Evolutionary conservation across 2,888 invertebrate species (phyloP).

Genomic region (Malacosoma neustria): DNA sequence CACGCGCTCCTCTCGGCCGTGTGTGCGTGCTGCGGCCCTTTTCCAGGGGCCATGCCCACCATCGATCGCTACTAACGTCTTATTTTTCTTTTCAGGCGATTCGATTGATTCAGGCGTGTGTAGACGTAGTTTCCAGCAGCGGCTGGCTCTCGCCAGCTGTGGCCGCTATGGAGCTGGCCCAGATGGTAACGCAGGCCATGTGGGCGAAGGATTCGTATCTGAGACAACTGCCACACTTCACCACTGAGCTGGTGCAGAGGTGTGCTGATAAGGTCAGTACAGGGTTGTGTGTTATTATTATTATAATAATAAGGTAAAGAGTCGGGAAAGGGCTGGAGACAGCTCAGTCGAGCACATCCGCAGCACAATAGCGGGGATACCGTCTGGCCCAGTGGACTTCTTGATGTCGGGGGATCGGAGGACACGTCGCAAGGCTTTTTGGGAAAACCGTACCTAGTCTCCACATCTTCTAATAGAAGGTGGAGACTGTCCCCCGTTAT

Average conservation of each 20-base stretch:
- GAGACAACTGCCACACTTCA: conserved; percentile 97
- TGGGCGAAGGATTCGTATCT: conserved; percentile 99
- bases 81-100: conserved; percentile 73
- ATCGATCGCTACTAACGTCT: not conserved
- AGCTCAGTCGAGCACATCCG: no score
- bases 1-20: no score
- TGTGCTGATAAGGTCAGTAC: conserved; percentile 87
- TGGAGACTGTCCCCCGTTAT: no score
- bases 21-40: no score
- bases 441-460: no score
- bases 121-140: conserved; percentile 92
- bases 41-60: not conserved
- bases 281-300: not conserved
- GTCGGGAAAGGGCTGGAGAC: no score
- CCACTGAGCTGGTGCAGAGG: conserved; percentile 88
- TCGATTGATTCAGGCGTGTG: conserved; percentile 94
- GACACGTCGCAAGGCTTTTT: no score
- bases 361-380: no score
- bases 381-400: no score
- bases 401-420: no score
- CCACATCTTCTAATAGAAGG: no score
- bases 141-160: conserved; percentile 99
- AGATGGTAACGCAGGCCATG: conserved; percentile 99
- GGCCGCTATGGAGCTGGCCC: conserved; percentile 99
- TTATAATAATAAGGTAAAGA: not conserved